Conservation (phyloP, 2,113 vertebrate species). For the Fukomys damarensis region DNA sequence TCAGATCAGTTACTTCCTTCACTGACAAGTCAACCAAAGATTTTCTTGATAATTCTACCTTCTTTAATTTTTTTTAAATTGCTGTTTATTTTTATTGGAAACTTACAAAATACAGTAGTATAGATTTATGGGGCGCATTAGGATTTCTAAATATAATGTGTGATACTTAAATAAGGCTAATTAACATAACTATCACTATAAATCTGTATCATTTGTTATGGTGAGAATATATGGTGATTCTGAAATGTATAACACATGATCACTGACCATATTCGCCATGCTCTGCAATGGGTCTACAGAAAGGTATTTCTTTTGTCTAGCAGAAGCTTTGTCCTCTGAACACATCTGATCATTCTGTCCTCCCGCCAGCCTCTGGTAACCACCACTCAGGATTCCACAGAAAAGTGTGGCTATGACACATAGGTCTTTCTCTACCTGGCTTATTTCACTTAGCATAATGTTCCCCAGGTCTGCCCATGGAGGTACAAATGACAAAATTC, state of each 20-base stretch:
- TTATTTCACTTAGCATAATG: not conserved
- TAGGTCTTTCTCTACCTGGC: not conserved
- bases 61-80: not conserved
- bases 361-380: too few species aligned
- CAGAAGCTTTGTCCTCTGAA: not conserved
- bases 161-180: not conserved
- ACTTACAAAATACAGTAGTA: not conserved
- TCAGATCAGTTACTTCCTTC: not conserved
- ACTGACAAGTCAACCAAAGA: not conserved
- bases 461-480: not conserved
- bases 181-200: not conserved
- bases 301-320: not conserved
- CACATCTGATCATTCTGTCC: rapidly evolving
- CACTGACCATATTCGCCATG: not conserved
- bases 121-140: not conserved
- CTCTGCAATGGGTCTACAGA: not conserved
- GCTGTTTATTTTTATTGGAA: not conserved
- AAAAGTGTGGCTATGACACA: not conserved
- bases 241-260: not conserved
- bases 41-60: not conserved
- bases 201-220: not conserved
- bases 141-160: not conserved
- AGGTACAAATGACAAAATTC: not conserved
- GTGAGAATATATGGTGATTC: not conserved
- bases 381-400: not conserved